These are phyloP conservation scores for Lepilemur septentrionalis DNA, from an alignment of 2,797 vertebrate species.

Conservation along the genomic window DNA sequence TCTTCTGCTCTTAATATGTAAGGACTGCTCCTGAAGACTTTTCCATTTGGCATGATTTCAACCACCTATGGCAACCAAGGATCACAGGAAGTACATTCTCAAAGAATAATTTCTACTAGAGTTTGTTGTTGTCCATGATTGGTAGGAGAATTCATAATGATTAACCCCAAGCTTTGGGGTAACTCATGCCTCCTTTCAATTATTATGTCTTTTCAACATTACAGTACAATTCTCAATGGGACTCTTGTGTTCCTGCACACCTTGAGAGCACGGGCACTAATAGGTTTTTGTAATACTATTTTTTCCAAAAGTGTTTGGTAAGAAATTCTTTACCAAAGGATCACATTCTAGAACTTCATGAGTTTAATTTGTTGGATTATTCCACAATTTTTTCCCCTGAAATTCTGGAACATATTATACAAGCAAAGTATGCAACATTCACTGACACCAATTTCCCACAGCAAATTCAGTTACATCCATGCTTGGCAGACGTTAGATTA, in stretches of 20 bases:
- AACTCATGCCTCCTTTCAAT: not conserved
- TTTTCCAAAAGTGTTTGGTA: not conserved
- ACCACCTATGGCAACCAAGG: not conserved
- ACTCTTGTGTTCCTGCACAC: fast-evolving
- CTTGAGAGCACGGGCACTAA: no score
- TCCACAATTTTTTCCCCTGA: not conserved
- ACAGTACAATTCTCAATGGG: no score
- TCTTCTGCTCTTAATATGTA: not conserved
- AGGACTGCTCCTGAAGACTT: not conserved
- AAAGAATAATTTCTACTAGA: not conserved
- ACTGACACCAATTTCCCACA: not conserved
- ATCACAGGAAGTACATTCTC: not conserved
- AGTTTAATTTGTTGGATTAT: not conserved
- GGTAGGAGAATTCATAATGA: not conserved
- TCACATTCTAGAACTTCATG: not conserved
- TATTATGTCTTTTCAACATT: not conserved
- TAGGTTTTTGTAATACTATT: not conserved
- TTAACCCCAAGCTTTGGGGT: not conserved
- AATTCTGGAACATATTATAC: not conserved
- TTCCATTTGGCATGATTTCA: not conserved
- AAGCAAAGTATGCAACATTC: not conserved
- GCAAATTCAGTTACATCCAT: not conserved
- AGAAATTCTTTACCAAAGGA: not conserved
- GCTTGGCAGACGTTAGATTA: not conserved
- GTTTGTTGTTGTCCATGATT: not conserved